Base-by-base conservation (phyloP, 53 echinoderm and acorn worm species). In the Echinarachnius parma region DNA sequence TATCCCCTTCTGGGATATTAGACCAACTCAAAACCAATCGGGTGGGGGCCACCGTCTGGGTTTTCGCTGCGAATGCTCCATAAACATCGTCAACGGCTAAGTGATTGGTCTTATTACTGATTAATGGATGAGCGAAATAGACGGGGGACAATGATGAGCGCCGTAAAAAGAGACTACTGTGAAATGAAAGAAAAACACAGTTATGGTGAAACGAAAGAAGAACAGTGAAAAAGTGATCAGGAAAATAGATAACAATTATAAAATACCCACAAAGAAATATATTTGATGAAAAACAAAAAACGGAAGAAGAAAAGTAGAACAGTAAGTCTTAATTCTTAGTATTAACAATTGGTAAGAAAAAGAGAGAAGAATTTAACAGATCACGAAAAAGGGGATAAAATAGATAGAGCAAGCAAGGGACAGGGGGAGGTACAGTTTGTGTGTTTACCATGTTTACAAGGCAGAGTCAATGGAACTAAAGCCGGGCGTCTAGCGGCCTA, bases 41-140 rank as follows among this genome's bases (percentile, higher is more conserved):
- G 47, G 45, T 27, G 16, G 65, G 26, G 14, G 8, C 27, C 46
- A 5, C n/a, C 46, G 65, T 65, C n/a, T n/a, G n/a, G n/a, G n/a
- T n/a, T n/a, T 65, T 65, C 47, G 31, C 65, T 65, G 65, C 48
- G 45, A 46, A 65, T 46, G 33, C 48, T 46, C 65, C 65, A 65
- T 65, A 65, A 65, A 65, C 65, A 65, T 28, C 46, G 47, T 46
- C 28, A 47, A 15, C 29, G 21, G 47, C 65, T 65, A 65, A 65
- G 65, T 65, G 65, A 65, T 47, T 65, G 47, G 46, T 46, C 46
- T 65, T 46, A 65, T 65, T 65, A 65, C 65, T 47, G 47, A 65
- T 65, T 46, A 65, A 65, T 46, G 47, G 65, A 62, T 14, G 11
- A 62, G 60, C 30, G 45, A 66, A 2, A 27, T 27, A 65, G 14